Evolutionary conservation across 1,140 invertebrate species (phyloP).

Genomic region (Sminthurides bifidus): DNA sequence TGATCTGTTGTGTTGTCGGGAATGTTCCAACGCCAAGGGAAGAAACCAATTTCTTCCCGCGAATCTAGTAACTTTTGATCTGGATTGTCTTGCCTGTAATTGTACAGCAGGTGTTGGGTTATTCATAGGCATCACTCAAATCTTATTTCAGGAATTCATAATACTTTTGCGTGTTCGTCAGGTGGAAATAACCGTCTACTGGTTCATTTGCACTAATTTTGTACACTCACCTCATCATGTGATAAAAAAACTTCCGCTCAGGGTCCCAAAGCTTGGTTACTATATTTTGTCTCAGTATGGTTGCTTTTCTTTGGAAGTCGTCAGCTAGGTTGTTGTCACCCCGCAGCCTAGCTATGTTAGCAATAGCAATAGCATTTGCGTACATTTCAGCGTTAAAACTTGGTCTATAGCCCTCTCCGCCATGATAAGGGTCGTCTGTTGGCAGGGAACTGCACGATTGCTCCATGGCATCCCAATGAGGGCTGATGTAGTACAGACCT

Average conservation of each 20-base stretch:
- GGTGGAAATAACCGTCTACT: too few species aligned
- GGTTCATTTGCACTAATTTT: too few species aligned
- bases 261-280: conserved; percentile 21
- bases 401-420: conserved; percentile 26
- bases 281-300: conserved; percentile 5
- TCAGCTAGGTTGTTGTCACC: conserved; percentile 1
- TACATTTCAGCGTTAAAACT: conserved; percentile 26
- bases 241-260: conserved; percentile 24
- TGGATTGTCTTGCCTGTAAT: conserved; percentile 20
- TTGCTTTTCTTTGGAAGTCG: conserved; percentile 14
- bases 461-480: conserved; percentile 27
- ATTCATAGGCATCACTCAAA: neutral
- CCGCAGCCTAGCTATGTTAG: conserved; percentile 15
- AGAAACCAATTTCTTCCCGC: conserved; percentile 27
- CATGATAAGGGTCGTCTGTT: conserved; percentile 23
- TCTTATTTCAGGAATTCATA: neutral
- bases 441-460: conserved; percentile 19
- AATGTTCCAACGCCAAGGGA: conserved; percentile 20
- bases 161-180: neutral
- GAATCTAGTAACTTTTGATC: conserved; percentile 19
- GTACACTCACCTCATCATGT: conserved; percentile 24
- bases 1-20: conserved; percentile 3
- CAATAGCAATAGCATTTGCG: conserved; percentile 22
- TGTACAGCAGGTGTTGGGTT: too few species aligned
- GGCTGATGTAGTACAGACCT: conserved; percentile 20